Base-by-base conservation (phyloP, 2,888 invertebrate genomes). In the Latrodectus elegans region DNA sequence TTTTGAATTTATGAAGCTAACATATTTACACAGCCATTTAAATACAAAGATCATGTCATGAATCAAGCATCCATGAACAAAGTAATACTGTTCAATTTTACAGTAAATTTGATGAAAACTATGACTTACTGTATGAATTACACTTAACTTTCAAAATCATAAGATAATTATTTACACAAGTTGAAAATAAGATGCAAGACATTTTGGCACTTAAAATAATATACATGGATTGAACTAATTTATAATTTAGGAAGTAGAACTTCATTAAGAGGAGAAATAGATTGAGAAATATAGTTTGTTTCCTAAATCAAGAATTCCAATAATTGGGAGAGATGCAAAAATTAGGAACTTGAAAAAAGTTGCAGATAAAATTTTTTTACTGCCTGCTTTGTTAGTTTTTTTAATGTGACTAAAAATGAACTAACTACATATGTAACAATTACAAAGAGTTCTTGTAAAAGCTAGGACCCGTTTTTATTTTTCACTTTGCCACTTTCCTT, bases 401-500 rank as follows among this genome's bases (percentile, higher is more conserved):
- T 38, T 38, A 38, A 38, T 38, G 22, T 22, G 38, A 38, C 38
- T 38, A 38, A 38, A 38, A 38, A 38, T 38, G 38, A 38, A 38
- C 38, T 38, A 38, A 38, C 38, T 38, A 38, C 38, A 38, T 38
- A 38, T 38, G 38, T 38, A 38, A 38, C 38, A 38, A 38, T 38
- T 38, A 38, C 6, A 38, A 38, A 38, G 38, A 38, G 38, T 38
- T 38, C 38, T 38, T 15, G 60, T 11, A 15, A n/a, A 60, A 60
- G 15, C 51, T 71, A 64, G n/a, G 60, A 64, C 49, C n/a, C 70
- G 52, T 65, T 75, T 65, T 88, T 84, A 22, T 38, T 79, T 70
- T 84, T 64, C 15, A 71, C n/a, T 70, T 86, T 88, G 14, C 82
- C 70, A 64, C 82, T 70, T 38, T 84, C 79, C 55, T 88, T 88